Base-by-base conservation (phyloP, 2,888 invertebrate species). In the Margaritifera margaritifera region DNA sequence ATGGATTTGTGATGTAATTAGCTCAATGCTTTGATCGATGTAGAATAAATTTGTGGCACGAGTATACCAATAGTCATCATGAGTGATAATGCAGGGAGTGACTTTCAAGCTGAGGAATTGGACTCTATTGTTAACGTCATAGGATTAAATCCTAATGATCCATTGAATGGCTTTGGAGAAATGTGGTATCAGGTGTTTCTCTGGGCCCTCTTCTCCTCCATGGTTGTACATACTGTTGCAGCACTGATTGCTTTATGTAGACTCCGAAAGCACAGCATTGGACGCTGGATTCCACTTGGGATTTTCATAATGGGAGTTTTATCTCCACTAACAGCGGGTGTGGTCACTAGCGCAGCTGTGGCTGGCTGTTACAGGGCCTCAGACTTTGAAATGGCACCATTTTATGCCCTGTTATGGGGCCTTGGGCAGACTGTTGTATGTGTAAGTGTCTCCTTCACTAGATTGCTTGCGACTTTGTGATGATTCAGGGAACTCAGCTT, bases 121-220 rank as follows among this genome's bases (percentile, higher is more conserved):
- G 93, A 94, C 90, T 93, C 93, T 70, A 92, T 94, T 83, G 92
- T 92, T 80, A 93, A 93, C 91, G 93, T 94, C 87, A 92, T 94
- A 84, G 93, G 93, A 80, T 90, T 94, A 80, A 93, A 93, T 75
- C 92, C 93, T 73, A 92, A 92, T 79, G 92, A 93, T 84, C 93
- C 88, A 20, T 82, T 87, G 4, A 84, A 88, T 69, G 88, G 86
- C 25, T 90, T 90, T 82, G 84, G 84, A 70, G 96, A 97, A 91
- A 98, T 98, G 95, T 98, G 97, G 97, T 97, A 97, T 90, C 95
- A 96, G 88, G 94, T 98, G 89, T 98, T 98, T 91, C 92, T 98
- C 86, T 98, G 97, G 97, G 96, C 96, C 72, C 92, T 98, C 86
- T 95, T 96, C 90, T 97, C 97, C 20, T 98, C 97, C 64, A 93